Percentiles rank a stretch among this genome's conserved stretches.
phyloP scores from a whole-genome alignment of 1,140 invertebrate species.

The Apis cerana region DNA sequence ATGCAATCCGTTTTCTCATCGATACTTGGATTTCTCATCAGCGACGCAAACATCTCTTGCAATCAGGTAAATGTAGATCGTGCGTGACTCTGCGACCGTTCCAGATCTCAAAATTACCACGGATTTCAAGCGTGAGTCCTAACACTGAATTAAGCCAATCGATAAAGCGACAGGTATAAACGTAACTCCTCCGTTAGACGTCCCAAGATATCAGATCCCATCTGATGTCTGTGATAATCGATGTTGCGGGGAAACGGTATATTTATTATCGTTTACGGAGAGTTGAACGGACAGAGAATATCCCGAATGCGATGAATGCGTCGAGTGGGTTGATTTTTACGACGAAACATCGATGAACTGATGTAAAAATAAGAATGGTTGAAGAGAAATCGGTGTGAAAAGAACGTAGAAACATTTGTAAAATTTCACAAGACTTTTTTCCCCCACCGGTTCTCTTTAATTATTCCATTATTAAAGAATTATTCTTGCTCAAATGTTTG shows the following conservation, averaged over 20 bases:
- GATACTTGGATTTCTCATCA: not conserved
- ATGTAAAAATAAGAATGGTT: too few species aligned
- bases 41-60: not conserved
- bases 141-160: not conserved
- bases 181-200: not conserved
- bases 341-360: too few species aligned
- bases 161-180: constrained; percentile 14
- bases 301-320: too few species aligned
- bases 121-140: not conserved
- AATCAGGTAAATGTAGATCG: not conserved
- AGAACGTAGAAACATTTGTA: too few species aligned
- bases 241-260: too few species aligned
- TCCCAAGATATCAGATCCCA: not conserved
- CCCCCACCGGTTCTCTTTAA: too few species aligned
- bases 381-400: too few species aligned
- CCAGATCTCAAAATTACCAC: not conserved
- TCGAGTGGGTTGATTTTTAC: too few species aligned
- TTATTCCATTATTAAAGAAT: too few species aligned
- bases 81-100: not conserved
- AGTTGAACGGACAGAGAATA: not conserved
- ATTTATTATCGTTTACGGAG: too few species aligned
- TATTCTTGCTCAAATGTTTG: too few species aligned
- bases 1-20: not conserved
- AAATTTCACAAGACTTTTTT: too few species aligned
- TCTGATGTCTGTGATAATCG: not conserved